Percentiles rank a stretch among this genome's conserved stretches.
These are phyloP conservation scores for Portunus trituberculatus DNA, from an alignment of 1,140 invertebrate species.

Conservation along the genomic window DNA sequence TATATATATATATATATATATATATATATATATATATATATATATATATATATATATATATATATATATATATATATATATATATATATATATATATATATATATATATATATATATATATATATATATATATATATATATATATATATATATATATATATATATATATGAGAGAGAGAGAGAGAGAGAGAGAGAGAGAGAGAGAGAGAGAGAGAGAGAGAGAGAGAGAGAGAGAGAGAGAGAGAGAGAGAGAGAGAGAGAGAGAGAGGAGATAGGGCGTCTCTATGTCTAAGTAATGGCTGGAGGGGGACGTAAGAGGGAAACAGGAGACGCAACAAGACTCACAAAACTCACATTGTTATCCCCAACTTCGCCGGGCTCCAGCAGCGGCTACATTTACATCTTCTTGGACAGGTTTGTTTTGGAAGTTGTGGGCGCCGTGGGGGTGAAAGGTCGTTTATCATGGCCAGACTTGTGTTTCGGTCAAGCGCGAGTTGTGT, in stretches of 20 bases:
- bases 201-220: background rate
- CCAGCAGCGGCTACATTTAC: constrained; percentile 18
- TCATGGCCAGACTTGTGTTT: constrained; percentile 7
- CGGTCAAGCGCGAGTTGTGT: background rate
- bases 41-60: no score
- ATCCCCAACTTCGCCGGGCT: background rate
- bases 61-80: no score
- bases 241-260: background rate
- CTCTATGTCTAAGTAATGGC: no score
- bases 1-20: no score
- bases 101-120: no score
- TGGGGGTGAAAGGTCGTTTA: constrained; percentile 6
- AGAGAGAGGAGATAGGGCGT: background rate
- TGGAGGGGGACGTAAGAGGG: background rate
- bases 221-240: background rate
- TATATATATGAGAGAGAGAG: background rate
- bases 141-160: no score
- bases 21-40: no score
- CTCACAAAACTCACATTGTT: constrained; percentile 13
- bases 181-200: background rate
- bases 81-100: no score
- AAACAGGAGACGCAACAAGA: background rate
- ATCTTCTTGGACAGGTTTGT: constrained; percentile 21
- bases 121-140: no score
- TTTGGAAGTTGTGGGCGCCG: constrained; percentile 9